Conservation (phyloP, 53 echinoderm and acorn worm species). For the Mesocentrotus franciscanus region DNA sequence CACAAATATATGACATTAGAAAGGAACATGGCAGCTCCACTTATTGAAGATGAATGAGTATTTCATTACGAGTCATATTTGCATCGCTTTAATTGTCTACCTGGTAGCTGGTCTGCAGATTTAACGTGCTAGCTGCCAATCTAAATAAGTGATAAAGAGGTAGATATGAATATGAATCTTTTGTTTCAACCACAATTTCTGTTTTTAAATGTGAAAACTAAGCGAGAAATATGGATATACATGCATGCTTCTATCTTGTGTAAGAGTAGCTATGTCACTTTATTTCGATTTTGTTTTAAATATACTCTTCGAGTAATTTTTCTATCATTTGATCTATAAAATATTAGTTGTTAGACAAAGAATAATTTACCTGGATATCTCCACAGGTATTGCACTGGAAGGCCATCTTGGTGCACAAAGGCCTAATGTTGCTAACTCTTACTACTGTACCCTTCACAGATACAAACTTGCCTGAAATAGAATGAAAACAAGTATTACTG, state of each 20-base stretch:
- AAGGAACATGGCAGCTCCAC: background rate
- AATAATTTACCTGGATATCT: slow-evolving; percentile 83
- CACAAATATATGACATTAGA: background rate
- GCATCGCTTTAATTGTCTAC: too few species aligned
- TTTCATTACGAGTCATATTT: background rate
- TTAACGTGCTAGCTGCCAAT: background rate
- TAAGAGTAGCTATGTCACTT: background rate
- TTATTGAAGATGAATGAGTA: background rate
- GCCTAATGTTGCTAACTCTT: slow-evolving; percentile 97
- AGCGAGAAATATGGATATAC: too few species aligned
- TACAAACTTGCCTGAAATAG: slow-evolving; percentile 90
- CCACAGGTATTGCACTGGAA: slow-evolving; percentile 98
- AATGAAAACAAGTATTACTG: background rate
- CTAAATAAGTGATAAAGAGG: too few species aligned
- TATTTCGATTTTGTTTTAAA: background rate
- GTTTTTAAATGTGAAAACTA: too few species aligned
- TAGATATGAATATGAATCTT: too few species aligned
- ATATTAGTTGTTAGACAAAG: background rate
- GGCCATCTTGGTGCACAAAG: slow-evolving; percentile 98
- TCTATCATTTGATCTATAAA: too few species aligned
- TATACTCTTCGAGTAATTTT: background rate
- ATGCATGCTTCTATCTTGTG: background rate
- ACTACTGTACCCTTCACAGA: slow-evolving; percentile 95
- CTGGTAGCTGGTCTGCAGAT: too few species aligned
- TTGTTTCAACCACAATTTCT: too few species aligned